Evolutionary conservation across 2,888 invertebrate species (phyloP).

Genomic region (Yponomeuta malinellus): DNA sequence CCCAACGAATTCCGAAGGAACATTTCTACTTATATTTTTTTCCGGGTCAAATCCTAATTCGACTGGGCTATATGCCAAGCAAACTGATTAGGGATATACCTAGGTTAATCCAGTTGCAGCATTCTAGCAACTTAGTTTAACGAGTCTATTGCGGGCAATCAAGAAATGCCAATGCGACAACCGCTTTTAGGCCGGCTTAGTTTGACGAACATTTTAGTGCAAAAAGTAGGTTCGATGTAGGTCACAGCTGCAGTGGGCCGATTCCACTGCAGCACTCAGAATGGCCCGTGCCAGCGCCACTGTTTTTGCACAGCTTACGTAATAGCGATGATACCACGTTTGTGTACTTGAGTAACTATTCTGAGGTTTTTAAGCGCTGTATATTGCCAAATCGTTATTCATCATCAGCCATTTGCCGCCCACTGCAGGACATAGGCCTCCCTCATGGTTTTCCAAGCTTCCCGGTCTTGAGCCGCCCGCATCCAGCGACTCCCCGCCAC

Average conservation of each 20-base stretch:
- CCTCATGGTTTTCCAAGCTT: too few species aligned
- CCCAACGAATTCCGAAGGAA: too few species aligned
- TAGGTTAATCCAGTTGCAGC: not conserved
- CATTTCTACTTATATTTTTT: too few species aligned
- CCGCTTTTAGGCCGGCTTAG: not conserved
- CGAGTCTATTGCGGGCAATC: not conserved
- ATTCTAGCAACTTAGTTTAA: not conserved
- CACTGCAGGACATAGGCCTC: too few species aligned
- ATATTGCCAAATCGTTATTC: too few species aligned
- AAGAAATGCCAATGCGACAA: not conserved
- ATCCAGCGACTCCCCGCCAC: too few species aligned
- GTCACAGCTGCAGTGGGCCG: slow-evolving; percentile 65
- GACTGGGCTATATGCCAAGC: not conserved
- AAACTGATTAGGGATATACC: not conserved
- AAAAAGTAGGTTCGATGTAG: slow-evolving; percentile 29
- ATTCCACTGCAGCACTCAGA: slow-evolving; percentile 40
- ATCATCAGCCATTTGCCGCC: too few species aligned
- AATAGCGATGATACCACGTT: slow-evolving; percentile 13
- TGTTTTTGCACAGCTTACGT: slow-evolving; percentile 14
- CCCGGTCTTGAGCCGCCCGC: too few species aligned
- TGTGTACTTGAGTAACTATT: not conserved
- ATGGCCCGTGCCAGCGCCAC: slow-evolving; percentile 23
- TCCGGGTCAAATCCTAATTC: too few species aligned
- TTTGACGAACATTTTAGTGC: not conserved
- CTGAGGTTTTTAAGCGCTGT: too few species aligned